Conservation (phyloP, 2,113 vertebrate species). For the Chrysochloris asiatica region DNA sequence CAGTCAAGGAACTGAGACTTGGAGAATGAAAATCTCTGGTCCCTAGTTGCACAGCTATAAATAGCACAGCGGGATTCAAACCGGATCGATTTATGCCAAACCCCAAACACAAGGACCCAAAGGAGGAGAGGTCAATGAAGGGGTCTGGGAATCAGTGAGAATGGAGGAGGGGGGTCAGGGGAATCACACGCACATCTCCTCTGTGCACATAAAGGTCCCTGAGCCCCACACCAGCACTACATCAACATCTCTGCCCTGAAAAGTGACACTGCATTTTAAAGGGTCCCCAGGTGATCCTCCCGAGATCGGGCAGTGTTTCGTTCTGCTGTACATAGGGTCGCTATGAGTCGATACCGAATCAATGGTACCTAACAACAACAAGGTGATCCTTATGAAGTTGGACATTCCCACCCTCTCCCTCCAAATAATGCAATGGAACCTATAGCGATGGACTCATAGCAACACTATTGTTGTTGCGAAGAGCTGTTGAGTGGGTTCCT, state of each 20-base stretch:
- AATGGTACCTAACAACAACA: no score
- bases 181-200: not conserved
- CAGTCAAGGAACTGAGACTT: not conserved
- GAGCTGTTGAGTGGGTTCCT: no score
- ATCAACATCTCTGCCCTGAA: not conserved
- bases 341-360: no score
- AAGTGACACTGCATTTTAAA: not conserved
- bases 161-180: not conserved
- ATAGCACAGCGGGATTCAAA: not conserved
- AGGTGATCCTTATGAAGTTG: no score
- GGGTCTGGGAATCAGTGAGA: not conserved
- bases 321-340: no score
- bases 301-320: no score
- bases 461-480: no score
- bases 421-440: not conserved
- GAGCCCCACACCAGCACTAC: not conserved
- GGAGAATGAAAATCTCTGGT: not conserved
- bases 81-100: not conserved
- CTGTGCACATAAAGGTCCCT: not conserved
- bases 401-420: fast-evolving
- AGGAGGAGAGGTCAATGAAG: not conserved
- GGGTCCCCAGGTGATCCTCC: not conserved
- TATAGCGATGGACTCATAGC: no score
- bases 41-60: not conserved
- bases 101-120: not conserved